Conservation (phyloP, 1,140 invertebrate species). For the Leptopilina boulardi region DNA sequence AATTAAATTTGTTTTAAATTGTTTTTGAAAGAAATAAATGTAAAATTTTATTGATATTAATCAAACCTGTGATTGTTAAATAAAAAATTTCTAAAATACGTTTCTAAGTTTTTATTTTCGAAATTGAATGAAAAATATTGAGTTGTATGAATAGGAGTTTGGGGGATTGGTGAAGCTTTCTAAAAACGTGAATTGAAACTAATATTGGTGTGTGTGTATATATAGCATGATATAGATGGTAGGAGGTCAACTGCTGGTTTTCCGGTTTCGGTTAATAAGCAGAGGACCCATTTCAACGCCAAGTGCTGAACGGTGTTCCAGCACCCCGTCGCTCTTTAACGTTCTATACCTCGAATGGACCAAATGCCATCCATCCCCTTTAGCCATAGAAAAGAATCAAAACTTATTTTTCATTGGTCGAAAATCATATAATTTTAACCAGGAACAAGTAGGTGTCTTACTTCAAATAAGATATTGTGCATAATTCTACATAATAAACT, state of each 20-base stretch:
- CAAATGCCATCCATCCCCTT: not conserved
- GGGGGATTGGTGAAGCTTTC: not conserved
- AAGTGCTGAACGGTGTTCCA: slow-evolving; percentile 23
- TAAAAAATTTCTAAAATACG: no score
- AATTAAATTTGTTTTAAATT: no score
- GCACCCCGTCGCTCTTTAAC: slow-evolving; percentile 22
- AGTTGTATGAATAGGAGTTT: no score
- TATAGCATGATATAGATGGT: not conserved
- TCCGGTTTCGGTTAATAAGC: slow-evolving; percentile 24
- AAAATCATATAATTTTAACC: not conserved
- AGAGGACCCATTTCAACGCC: slow-evolving; percentile 27
- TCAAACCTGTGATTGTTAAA: no score
- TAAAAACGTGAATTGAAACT: not conserved
- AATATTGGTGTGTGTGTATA: not conserved
- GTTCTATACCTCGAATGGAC: not conserved
- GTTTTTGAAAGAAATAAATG: no score
- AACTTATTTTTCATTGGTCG: slow-evolving; percentile 5
- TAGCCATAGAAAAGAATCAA: not conserved
- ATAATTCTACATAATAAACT: not conserved
- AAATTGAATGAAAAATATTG: no score
- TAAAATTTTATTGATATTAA: no score
- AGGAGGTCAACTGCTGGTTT: slow-evolving; percentile 19
- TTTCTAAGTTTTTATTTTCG: no score
- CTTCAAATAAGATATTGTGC: not conserved
- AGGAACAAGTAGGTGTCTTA: not conserved